Base-by-base conservation (phyloP, 2,113 vertebrate species). In the western clawed frog (Xenopus tropicalis) region DNA sequence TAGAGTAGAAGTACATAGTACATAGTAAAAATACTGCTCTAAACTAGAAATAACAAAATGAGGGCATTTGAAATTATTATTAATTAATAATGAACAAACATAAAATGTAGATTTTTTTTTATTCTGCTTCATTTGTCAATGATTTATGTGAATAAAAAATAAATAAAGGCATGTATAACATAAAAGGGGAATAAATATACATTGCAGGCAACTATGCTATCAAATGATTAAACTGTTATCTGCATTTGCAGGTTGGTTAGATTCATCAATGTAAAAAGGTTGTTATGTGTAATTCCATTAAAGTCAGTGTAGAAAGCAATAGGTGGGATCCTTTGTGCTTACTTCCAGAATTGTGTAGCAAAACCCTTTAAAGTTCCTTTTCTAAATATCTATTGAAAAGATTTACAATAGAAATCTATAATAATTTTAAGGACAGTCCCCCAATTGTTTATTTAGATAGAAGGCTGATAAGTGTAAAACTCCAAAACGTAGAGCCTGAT, bases 371-470 rank as follows among this genome's bases (percentile, higher is more conserved):
- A 61, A 77, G 69, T 83, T 86, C 80, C 81, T 70, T 85, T 86
- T 91, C 88, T 91, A 90, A 91, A 94, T 94, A 91, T 90, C 87
- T 83, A 80, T 64, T 82, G 82, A 85, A 82, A 83, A 79, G 72
- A 83, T 83, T 83, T 84, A 84, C 81, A 83, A 79, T 91, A 92
- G 88, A 81, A 63, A 91, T 93, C 90, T 88, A 83, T 87, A 92
- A 94, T 94, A 91, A 91, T 90, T 95, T 94, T 87, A 86, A 88
- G 88, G 90, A 92, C 86, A 85, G 91, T 90, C 91, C 85, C 52
- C 89, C 88, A 94, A 95, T 95, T 94, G 92, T 94, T 96, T 95
- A 93, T 93, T 92, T 86, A 94, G 97, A 98, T 99, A 91, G 92
- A 88, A 90, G 85, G 80, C 74, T 80, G 93, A 96, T 95, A 93